Base-by-base conservation (phyloP, 2,888 invertebrate genomes). In the Synanthedon tipuliformis region DNA sequence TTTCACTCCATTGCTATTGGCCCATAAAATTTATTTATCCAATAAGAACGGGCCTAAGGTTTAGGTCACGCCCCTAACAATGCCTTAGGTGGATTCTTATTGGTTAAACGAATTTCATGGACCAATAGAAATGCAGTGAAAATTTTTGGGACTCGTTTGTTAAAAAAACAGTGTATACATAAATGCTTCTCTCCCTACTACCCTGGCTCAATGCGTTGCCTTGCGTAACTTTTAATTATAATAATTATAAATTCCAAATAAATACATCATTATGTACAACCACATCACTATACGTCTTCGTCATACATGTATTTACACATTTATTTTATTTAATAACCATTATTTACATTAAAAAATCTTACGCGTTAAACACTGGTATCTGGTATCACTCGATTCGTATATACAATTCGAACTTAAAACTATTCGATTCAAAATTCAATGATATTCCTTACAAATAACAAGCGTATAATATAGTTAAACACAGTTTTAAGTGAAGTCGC, bases 261-360 rank as follows among this genome's bases (percentile, higher is more conserved):
- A 56, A 63, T 64, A 64, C 56, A 64, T 63, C 53, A 51, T 13
- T 80, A 78, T 82, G 55, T 82, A 84, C 81, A 84, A 51, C 60
- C 61, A 71, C 66, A 76, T 81, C 81, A 81, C 79, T 81, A 73
- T 81, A 59, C 68, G 81, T 81, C 81, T 81, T 80, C 59, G 59
- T 50, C 54, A 59, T 64, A 66, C 50, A 13, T 51, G 23, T 51
- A 52, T 54, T 51, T 52, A 54, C 49, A 56, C 41, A 16, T 3
- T 50, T 40, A 69, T 68, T 70, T 55, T 23, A 23, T 5, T 23
- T 23, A 23, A 23, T 23, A 23, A 23, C 5, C 5, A 5, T 72
- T 51, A 49, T 49, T 49, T 16, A 49, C 49, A 49, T 49, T 10
- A 45, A 45, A 45, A 23, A 34, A 10, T 34, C 34, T 34, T 34